Base-by-base conservation (phyloP, 2,113 vertebrate species). In the Dascyllus trimaculatus region DNA sequence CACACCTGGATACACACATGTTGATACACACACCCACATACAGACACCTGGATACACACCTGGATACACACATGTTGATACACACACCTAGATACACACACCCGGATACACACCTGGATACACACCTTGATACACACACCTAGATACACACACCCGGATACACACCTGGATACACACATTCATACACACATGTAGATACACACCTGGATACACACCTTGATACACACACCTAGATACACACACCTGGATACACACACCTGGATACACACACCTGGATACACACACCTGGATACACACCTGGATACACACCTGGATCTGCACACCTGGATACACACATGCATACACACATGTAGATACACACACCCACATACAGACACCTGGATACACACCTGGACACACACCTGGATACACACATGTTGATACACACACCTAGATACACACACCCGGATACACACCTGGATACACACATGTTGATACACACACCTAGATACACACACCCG, bases 81-180 rank as follows among this genome's bases (percentile, higher is more conserved):
- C n/a, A n/a, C n/a, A n/a, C n/a, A n/a, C n/a, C n/a, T n/a, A 96
- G 96, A 98, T 99, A 93, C 49, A 15, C 19, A 51, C 66, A 75
- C 52, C 21, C 46, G 66, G 19, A 18, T 7, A 38, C 4, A 19
- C 11, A 14, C 40, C 7, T 32, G 32, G n/a, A n/a, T n/a, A n/a
- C n/a, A n/a, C n/a, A n/a, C n/a, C n/a, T n/a, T n/a, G n/a, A n/a
- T n/a, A n/a, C n/a, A n/a, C n/a, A n/a, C n/a, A n/a, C n/a, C n/a
- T n/a, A 96, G 96, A 98, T 99, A 93, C 49, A 15, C 19, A 51
- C 66, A 75, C 52, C 21, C 46, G 66, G 19, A 18, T 7, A 38
- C 4, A 19, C 11, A 14, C 40, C 7, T 32, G 32, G n/a, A n/a
- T n/a, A n/a, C n/a, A n/a, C n/a, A n/a, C n/a, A n/a, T n/a, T n/a